phyloP scores from a whole-genome alignment of 2,797 vertebrate genomes.

The Champsocephalus gunnari region DNA sequence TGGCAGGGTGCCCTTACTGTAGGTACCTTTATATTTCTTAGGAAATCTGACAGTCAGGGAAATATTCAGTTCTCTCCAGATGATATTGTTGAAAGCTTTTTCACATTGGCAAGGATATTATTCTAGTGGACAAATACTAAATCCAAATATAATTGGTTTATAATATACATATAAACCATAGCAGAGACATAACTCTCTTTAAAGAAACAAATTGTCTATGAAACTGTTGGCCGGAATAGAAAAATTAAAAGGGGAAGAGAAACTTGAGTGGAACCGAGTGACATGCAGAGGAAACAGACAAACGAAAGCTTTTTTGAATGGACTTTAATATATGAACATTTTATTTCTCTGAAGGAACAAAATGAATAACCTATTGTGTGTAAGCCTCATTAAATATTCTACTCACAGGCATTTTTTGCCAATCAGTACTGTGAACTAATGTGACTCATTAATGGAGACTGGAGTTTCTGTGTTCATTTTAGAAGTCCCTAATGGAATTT shows the following conservation, averaged over 20 bases:
- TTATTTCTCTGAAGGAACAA: constrained; percentile 2
- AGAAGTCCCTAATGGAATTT: constrained; percentile 3
- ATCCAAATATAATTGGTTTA: not conserved
- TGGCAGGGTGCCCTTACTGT: constrained; percentile 7
- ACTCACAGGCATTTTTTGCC: not conserved
- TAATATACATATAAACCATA: too few species aligned
- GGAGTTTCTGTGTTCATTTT: not conserved
- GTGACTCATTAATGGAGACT: constrained; percentile 34
- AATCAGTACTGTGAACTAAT: constrained; percentile 14
- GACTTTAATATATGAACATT: not conserved
- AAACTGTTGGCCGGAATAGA: constrained; percentile 1
- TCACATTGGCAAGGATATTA: not conserved
- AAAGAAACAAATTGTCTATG: not conserved
- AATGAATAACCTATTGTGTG: not conserved
- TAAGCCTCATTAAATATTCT: constrained; percentile 19
- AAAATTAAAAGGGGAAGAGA: constrained; percentile 47
- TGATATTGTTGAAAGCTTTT: not conserved
- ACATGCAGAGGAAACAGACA: not conserved
- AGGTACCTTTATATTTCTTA: not conserved
- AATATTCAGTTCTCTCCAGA: not conserved
- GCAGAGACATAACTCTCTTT: too few species aligned
- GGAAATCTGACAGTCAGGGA: not conserved
- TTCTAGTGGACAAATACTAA: not conserved
- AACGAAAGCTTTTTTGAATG: not conserved
- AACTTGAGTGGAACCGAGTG: constrained; percentile 25